phyloP scores from a whole-genome alignment of 1,140 invertebrate species.

The Sitophilus oryzae region DNA sequence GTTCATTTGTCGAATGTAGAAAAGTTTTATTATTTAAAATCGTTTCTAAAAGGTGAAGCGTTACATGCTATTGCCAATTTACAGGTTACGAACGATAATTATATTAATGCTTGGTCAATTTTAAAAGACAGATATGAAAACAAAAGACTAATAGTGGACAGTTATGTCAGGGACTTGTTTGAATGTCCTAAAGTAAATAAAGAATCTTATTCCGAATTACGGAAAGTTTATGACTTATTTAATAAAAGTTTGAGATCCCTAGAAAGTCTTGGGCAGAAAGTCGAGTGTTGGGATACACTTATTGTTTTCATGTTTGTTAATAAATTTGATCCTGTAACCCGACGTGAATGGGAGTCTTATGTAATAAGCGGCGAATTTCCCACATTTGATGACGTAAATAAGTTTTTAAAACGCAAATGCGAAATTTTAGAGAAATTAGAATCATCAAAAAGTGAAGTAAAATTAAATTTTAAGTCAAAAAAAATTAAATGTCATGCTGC shows the following conservation, averaged over 20 bases:
- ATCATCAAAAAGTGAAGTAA: background rate
- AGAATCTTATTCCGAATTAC: background rate
- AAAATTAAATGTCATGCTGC: background rate
- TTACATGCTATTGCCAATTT: too few species aligned
- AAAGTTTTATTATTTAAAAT: too few species aligned
- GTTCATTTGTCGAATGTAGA: too few species aligned
- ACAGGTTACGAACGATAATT: too few species aligned
- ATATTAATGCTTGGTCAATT: too few species aligned
- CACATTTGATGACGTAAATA: background rate
- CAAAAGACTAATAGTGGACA: too few species aligned
- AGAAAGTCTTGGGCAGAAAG: background rate
- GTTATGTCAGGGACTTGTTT: background rate
- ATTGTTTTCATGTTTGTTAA: background rate
- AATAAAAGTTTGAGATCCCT: slow-evolving; percentile 7
- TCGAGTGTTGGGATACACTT: background rate
- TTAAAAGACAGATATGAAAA: too few species aligned
- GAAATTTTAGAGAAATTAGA: slow-evolving; percentile 9
- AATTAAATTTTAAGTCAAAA: too few species aligned
- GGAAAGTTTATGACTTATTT: slow-evolving; percentile 2
- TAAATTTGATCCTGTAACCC: slow-evolving; percentile 4
- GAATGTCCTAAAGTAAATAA: background rate
- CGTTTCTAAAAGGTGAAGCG: too few species aligned
- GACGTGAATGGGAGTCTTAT: slow-evolving; percentile 1
- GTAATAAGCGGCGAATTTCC: background rate
- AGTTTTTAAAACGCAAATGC: slow-evolving; percentile 8